Conservation (phyloP, 2,888 invertebrate genomes). For the Nipponacmea schrenckii region DNA sequence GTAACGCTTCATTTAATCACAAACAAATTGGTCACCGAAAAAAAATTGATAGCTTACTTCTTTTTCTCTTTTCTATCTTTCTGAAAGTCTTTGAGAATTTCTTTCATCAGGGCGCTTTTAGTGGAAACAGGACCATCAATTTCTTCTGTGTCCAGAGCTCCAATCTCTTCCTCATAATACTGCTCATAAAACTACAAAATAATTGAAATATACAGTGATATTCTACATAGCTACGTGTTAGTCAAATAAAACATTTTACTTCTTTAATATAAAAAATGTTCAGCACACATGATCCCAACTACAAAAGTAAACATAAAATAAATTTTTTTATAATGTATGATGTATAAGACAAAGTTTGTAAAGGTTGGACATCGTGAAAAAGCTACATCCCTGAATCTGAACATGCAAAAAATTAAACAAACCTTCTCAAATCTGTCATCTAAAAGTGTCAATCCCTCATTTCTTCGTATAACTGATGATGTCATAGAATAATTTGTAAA, state of each 20-base stretch:
- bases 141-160: conserved; percentile 89
- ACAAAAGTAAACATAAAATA: no score
- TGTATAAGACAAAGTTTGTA: no score
- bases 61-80: conserved; percentile 35
- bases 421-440: conserved; percentile 91
- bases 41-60: neutral
- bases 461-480: conserved; percentile 87
- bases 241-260: no score
- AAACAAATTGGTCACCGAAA: no score
- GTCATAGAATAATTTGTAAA: conserved; percentile 95
- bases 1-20: no score
- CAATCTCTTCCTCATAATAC: conserved; percentile 90
- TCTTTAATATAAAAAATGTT: no score
- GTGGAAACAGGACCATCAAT: conserved; percentile 83
- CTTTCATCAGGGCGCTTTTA: conserved; percentile 77
- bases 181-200: conserved; percentile 77
- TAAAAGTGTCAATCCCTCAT: conserved; percentile 82
- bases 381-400: no score
- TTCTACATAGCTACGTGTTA: no score
- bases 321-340: no score
- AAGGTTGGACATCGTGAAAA: no score
- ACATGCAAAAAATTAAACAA: neutral
- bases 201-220: neutral
- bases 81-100: conserved; percentile 80
- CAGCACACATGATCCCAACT: no score